A percentile compares a stretch with the other conserved stretches of the same genome.
These are phyloP conservation scores for Rhinolophus ferrumequinum DNA, from an alignment of 2,113 vertebrate genomes.

Conservation along the genomic window DNA sequence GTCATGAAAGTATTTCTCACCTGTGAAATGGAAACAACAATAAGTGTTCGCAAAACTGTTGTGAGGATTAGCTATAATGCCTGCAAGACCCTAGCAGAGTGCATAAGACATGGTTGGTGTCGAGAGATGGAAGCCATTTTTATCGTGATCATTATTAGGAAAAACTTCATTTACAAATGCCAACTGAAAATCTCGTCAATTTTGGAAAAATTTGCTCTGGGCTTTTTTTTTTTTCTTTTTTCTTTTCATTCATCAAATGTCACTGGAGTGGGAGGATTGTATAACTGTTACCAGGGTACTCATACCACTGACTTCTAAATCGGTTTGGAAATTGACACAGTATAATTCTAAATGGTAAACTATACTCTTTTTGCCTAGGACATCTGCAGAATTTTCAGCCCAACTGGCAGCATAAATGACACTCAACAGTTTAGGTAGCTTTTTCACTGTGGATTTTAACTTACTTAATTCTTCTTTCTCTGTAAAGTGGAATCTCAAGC, in stretches of 20 bases:
- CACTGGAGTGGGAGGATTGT: neutral
- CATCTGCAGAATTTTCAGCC: neutral
- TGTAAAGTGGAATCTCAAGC: slow-evolving; percentile 1
- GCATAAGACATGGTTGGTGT: neutral
- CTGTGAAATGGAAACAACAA: neutral
- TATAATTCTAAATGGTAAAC: neutral
- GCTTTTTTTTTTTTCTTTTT: neutral
- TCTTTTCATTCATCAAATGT: neutral
- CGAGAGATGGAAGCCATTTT: slow-evolving; percentile 17
- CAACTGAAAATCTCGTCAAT: neutral
- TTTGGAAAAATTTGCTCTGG: neutral
- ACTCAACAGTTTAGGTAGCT: slow-evolving; percentile 17
- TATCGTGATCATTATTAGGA: neutral
- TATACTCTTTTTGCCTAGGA: neutral
- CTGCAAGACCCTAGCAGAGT: neutral
- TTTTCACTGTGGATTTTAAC: neutral
- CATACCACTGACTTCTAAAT: slow-evolving; percentile 34
- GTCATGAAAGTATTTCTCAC: neutral
- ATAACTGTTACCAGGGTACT: neutral
- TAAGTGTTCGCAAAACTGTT: neutral
- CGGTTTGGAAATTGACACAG: slow-evolving; percentile 25
- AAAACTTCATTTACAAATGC: neutral
- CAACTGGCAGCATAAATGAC: slow-evolving; percentile 12
- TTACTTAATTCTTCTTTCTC: neutral
- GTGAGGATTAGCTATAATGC: neutral